Conservation (phyloP, 2,113 vertebrate genomes). For the Tragelaphus scriptus region DNA sequence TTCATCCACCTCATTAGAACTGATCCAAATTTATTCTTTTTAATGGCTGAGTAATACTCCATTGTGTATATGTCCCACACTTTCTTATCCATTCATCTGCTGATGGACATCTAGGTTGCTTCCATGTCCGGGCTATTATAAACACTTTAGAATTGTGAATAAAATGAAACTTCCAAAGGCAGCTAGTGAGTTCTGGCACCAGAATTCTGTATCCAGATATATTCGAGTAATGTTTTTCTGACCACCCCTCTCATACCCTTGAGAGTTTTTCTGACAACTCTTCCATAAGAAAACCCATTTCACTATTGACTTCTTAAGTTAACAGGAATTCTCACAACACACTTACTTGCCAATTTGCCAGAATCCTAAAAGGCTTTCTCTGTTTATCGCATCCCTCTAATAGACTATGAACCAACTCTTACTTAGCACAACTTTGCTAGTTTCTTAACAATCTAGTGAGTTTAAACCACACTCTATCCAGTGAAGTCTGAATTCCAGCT, state of each 20-base stretch:
- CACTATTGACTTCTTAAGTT: not conserved
- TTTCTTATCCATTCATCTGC: no score
- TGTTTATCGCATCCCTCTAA: not conserved
- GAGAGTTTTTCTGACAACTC: not conserved
- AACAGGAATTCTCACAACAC: not conserved
- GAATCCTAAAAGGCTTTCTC: not conserved
- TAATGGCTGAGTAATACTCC: no score
- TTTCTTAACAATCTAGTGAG: not conserved
- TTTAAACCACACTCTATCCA: not conserved
- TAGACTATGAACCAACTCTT: not conserved
- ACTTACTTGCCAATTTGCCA: not conserved
- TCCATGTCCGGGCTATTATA: no score
- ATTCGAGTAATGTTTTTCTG: not conserved
- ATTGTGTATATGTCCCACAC: no score
- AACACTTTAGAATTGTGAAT: not conserved
- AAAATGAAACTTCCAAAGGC: not conserved
- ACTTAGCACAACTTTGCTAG: not conserved
- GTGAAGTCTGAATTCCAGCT: not conserved
- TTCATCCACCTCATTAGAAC: no score
- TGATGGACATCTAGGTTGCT: no score
- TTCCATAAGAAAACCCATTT: not conserved
- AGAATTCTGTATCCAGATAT: not conserved
- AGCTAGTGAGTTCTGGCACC: not conserved
- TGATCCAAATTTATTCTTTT: no score
- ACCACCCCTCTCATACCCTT: not conserved